Base-by-base conservation (phyloP, 2,888 invertebrate genomes). In the Ctenicera cuprea region DNA sequence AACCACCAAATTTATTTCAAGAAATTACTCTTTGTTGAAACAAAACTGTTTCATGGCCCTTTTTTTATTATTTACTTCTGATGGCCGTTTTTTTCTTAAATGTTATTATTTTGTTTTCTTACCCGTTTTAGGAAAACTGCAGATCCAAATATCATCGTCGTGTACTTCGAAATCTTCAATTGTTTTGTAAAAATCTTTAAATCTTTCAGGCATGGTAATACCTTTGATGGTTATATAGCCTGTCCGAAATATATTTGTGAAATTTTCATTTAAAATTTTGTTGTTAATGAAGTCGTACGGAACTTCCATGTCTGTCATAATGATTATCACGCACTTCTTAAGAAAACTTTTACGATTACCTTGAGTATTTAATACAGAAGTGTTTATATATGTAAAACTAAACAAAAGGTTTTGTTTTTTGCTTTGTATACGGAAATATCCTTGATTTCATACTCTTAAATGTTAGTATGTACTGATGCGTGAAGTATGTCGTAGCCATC, bases 41-140 rank as follows among this genome's bases (percentile, higher is more conserved):
- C n/a, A n/a, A n/a, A n/a, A n/a, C n/a, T n/a, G n/a, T n/a, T n/a
- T n/a, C n/a, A n/a, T n/a, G n/a, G n/a, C n/a, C n/a, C n/a, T n/a
- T n/a, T n/a, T n/a, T n/a, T n/a, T n/a, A n/a, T n/a, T n/a, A n/a
- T n/a, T n/a, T n/a, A n/a, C n/a, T n/a, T n/a, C n/a, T n/a, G n/a
- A n/a, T n/a, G n/a, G n/a, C n/a, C n/a, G n/a, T n/a, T n/a, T n/a
- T n/a, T n/a, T n/a, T n/a, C n/a, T n/a, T n/a, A n/a, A n/a, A n/a
- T n/a, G n/a, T n/a, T 26, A 3, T 26, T 26, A 26, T 26, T 26
- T 26, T 26, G 2, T 3, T 26, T 26, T 26, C 77, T 83, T 83
- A 90, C 90, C 90, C 66, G 89, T 88, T 85, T 90, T 90, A 0
- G 90, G 90, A 83, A 89, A 90, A 78, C 88, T 89, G 77, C 88